A percentile compares a stretch with the other conserved stretches of the same genome.
Conservation (phyloP, 2,797 vertebrate species). For the Gymnoscopelus microlampas region DNA sequence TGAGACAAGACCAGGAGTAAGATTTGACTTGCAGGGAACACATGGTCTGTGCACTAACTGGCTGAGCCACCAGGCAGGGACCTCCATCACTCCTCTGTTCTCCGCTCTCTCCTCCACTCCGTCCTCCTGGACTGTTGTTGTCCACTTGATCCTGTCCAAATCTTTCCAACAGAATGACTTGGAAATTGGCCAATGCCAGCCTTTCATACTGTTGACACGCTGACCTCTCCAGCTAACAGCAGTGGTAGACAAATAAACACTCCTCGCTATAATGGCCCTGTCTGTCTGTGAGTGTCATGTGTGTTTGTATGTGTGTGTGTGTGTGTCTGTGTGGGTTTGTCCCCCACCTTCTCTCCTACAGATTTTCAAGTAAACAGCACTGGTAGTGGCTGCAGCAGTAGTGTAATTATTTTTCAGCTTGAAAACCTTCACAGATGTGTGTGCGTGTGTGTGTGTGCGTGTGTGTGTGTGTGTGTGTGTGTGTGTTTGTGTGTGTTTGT, state of each 20-base stretch:
- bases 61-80: too few species aligned
- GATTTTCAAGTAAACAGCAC: conserved; percentile 73
- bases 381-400: conserved; percentile 52
- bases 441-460: too few species aligned
- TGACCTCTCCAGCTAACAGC: conserved; percentile 71
- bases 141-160: conserved; percentile 49
- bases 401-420: conserved; percentile 83
- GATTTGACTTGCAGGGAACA: too few species aligned
- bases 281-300: not conserved
- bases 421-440: conserved; percentile 73
- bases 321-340: conserved; percentile 8
- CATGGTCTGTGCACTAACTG: too few species aligned
- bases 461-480: conserved; percentile 30
- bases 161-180: conserved; percentile 64
- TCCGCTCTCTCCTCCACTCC: conserved; percentile 32
- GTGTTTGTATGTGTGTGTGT: too few species aligned
- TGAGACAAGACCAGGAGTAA: too few species aligned
- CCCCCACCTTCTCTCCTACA: conserved; percentile 16
- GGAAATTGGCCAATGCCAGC: conserved; percentile 62
- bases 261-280: conserved; percentile 64
- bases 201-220: conserved; percentile 62
- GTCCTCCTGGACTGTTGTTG: conserved; percentile 24
- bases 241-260: conserved; percentile 69
- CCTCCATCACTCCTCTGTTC: conserved; percentile 28
- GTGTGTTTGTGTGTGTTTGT: conserved; percentile 42